These are phyloP conservation scores for Pissodes strobi DNA, from an alignment of 1,140 invertebrate genomes.

Conservation along the genomic window DNA sequence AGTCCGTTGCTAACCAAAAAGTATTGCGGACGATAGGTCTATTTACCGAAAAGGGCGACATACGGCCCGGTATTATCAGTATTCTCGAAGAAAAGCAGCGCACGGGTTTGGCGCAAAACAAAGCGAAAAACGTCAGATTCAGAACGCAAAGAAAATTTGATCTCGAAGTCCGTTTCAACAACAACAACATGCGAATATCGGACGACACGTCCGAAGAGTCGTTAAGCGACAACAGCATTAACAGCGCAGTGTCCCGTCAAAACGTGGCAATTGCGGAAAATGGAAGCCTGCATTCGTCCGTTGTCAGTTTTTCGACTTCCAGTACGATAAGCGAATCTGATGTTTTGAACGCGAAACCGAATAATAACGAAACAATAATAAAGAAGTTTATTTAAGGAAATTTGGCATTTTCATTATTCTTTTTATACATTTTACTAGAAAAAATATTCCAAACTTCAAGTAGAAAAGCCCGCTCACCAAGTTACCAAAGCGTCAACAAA, in stretches of 20 bases:
- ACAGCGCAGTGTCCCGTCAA: neutral
- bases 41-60: conserved; percentile 35
- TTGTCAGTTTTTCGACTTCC: neutral
- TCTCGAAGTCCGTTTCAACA: conserved; percentile 10
- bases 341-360: no score
- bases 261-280: neutral
- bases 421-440: no score
- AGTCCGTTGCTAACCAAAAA: conserved; percentile 14
- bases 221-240: neutral
- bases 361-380: no score
- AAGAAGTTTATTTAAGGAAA: no score
- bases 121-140: conserved; percentile 24
- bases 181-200: neutral
- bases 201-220: neutral
- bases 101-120: neutral
- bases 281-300: neutral
- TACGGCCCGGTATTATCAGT: conserved; percentile 28
- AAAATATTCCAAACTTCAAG: no score
- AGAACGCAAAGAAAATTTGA: conserved; percentile 1
- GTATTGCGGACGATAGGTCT: conserved; percentile 30
- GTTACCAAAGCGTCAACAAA: no score
- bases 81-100: conserved; percentile 31
- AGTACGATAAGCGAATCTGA: conserved; percentile 11
- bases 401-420: no score
- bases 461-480: no score